Percentiles rank a stretch among this genome's conserved stretches.
Evolutionary conservation across 2,888 invertebrate genomes (phyloP).

Genomic region (Bimastos eiseni): DNA sequence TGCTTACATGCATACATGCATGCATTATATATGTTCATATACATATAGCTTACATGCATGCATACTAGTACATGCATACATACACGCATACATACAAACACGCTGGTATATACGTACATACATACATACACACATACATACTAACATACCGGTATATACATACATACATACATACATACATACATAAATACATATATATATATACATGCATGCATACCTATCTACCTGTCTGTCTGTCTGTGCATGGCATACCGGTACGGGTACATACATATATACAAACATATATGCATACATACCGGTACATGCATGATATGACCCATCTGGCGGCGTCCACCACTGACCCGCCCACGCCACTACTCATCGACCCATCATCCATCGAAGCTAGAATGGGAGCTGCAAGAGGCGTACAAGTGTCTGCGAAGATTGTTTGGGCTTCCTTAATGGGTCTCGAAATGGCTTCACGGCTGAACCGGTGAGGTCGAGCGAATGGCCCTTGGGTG

Average conservation of each 20-base stretch:
- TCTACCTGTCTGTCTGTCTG: no score
- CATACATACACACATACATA: neutral
- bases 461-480: neutral
- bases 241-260: no score
- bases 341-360: neutral
- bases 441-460: constrained; percentile 5
- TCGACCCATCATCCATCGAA: neutral
- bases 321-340: neutral
- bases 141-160: neutral
- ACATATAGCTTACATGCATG: neutral
- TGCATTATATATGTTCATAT: no score
- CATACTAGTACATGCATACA: neutral
- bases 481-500: neutral
- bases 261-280: neutral
- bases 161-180: no score
- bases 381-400: neutral
- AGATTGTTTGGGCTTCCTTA: constrained; percentile 6
- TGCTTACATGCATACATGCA: no score
- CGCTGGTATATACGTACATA: no score
- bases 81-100: no score
- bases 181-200: no score
- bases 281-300: neutral
- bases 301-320: no score
- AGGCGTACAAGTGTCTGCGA: neutral
- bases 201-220: neutral